These are phyloP conservation scores for Apeltes quadracus DNA, from an alignment of 2,113 vertebrate species.

Conservation along the genomic window DNA sequence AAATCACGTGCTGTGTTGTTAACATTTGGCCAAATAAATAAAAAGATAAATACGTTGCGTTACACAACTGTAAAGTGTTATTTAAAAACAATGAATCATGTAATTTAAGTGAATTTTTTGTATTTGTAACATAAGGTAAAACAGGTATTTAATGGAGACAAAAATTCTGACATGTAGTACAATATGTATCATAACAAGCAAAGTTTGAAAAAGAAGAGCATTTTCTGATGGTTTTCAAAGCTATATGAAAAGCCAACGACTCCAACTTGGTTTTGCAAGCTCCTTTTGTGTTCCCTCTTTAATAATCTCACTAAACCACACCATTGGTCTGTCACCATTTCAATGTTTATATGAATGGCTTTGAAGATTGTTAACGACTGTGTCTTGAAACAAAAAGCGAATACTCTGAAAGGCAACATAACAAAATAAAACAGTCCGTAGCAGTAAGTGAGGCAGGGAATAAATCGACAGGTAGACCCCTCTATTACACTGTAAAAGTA, in stretches of 20 bases:
- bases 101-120: background rate
- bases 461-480: too few species aligned
- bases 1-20: background rate
- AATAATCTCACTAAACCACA: background rate
- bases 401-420: background rate
- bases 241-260: background rate
- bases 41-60: background rate
- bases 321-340: background rate
- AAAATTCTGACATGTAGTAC: background rate
- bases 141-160: background rate
- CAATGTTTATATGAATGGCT: background rate
- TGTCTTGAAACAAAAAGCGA: background rate
- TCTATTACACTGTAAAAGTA: too few species aligned
- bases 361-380: background rate
- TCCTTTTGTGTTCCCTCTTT: background rate
- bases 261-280: background rate
- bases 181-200: background rate
- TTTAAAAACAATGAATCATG: too few species aligned
- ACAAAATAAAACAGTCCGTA: background rate
- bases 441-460: too few species aligned
- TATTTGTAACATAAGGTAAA: background rate
- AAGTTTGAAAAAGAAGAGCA: conserved; percentile 4
- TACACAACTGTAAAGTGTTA: background rate
- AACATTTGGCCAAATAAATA: background rate
- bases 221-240: background rate